These are phyloP conservation scores for Centrocercus urophasianus DNA, from an alignment of 2,113 vertebrate species.

Conservation along the genomic window DNA sequence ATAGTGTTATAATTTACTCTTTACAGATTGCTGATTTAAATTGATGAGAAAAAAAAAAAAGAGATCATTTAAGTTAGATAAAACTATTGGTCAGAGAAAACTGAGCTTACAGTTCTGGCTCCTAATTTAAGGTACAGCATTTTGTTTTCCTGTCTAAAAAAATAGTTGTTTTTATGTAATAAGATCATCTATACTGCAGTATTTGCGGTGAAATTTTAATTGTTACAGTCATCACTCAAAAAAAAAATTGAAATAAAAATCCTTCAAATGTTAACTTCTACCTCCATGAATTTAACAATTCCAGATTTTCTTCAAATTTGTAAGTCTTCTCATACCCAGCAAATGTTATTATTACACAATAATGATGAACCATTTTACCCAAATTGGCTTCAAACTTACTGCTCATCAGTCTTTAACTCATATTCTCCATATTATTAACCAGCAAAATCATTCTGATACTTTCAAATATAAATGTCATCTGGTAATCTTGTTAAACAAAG, in stretches of 20 bases:
- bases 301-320: neutral
- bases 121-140: neutral
- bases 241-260: neutral
- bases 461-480: neutral
- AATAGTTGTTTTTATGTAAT: accelerated
- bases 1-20: neutral
- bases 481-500: neutral
- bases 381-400: neutral
- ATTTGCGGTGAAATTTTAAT: neutral
- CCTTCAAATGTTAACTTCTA: neutral
- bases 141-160: neutral
- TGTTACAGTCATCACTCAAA: neutral
- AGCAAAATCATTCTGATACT: neutral
- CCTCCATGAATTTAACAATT: neutral
- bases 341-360: neutral
- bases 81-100: neutral
- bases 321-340: neutral
- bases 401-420: neutral
- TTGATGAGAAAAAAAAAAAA: neutral
- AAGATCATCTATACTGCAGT: neutral
- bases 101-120: neutral
- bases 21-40: neutral
- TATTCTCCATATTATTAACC: neutral
- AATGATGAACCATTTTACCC: neutral
- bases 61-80: neutral